Percentiles rank a stretch among this genome's conserved stretches.
These are phyloP conservation scores for Rhineura floridana DNA, from an alignment of 2,113 vertebrate genomes.

Conservation along the genomic window DNA sequence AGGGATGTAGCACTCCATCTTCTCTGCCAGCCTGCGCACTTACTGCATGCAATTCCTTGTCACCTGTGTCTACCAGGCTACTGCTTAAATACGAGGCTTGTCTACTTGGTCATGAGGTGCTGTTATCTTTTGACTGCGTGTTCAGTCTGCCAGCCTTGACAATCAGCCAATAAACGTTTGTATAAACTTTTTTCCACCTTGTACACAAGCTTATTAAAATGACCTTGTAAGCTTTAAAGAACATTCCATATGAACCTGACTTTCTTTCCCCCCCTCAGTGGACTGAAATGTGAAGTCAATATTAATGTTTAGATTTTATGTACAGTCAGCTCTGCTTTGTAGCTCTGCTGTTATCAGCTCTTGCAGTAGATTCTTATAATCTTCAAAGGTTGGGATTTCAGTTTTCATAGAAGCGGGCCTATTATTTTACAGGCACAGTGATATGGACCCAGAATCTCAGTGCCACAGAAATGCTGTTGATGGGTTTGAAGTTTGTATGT, in stretches of 20 bases:
- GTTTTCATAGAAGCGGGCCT: background rate
- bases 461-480: slow-evolving; percentile 10
- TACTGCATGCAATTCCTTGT: background rate
- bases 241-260: background rate
- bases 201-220: background rate
- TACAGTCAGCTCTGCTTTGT: background rate
- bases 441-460: background rate
- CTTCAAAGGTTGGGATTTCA: background rate
- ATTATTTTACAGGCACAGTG: slow-evolving; percentile 6
- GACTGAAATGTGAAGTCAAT: background rate
- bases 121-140: background rate
- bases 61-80: background rate
- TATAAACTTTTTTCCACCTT: background rate
- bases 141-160: background rate
- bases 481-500: background rate
- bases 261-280: background rate
- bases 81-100: too few species aligned
- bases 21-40: background rate
- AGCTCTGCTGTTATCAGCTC: slow-evolving; percentile 37
- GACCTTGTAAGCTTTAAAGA: slow-evolving; percentile 8
- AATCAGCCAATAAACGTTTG: background rate
- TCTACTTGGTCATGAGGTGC: background rate
- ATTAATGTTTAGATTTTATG: background rate
- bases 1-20: background rate
- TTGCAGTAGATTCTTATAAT: background rate